Conservation (phyloP, 2,113 vertebrate species). For the Chamaea fasciata region DNA sequence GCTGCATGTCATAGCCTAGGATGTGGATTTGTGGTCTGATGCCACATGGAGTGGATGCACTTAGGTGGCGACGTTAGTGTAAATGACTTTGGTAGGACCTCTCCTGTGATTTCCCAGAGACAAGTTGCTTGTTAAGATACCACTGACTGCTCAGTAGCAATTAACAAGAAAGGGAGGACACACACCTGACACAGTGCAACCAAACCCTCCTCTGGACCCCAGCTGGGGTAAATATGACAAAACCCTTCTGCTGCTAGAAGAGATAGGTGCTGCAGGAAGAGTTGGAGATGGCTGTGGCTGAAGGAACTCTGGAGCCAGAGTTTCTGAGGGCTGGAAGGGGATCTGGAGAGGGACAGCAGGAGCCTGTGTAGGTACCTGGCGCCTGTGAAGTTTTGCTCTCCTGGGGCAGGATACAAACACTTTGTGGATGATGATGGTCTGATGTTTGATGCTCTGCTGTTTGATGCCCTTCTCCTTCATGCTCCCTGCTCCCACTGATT, state of each 20-base stretch:
- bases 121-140: background rate
- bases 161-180: background rate
- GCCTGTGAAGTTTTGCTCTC: background rate
- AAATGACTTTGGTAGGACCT: background rate
- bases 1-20: background rate
- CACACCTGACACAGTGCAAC: background rate
- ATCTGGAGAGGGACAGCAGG: background rate
- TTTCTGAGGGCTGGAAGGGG: background rate
- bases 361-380: background rate
- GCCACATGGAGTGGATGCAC: accelerated
- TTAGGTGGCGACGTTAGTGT: background rate
- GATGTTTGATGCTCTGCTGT: background rate
- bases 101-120: background rate
- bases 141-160: background rate
- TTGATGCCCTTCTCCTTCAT: background rate
- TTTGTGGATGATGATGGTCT: background rate
- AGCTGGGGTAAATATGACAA: background rate
- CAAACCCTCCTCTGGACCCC: background rate
- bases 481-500: background rate
- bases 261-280: background rate
- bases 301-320: background rate
- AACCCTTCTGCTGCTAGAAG: background rate
- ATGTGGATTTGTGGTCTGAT: background rate
- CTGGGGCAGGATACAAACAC: background rate
- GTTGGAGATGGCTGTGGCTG: background rate